Evolutionary conservation across 2,797 vertebrate species (phyloP).

Genomic region (Xenops minutus): DNA sequence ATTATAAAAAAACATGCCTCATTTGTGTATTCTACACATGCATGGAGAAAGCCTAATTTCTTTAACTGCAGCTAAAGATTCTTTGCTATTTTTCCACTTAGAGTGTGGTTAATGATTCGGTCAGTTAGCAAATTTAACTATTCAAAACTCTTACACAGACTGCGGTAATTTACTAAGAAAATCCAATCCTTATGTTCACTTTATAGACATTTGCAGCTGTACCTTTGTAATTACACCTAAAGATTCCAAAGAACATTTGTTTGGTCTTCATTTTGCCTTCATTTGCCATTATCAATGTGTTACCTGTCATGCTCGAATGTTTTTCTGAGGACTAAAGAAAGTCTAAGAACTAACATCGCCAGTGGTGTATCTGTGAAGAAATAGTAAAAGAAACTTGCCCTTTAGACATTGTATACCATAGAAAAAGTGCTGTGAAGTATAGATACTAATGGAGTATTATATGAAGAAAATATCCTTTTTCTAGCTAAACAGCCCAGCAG

Average conservation of each 20-base stretch:
- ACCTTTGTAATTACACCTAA: neutral
- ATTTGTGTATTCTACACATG: fast-evolving
- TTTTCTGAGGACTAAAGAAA: neutral
- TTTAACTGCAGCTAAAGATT: neutral
- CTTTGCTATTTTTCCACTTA: neutral
- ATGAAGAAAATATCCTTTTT: neutral
- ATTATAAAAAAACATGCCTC: neutral
- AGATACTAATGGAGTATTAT: neutral
- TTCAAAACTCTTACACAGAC: neutral
- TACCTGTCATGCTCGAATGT: neutral
- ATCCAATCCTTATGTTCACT: neutral
- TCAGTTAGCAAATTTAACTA: neutral
- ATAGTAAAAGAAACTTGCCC: neutral
- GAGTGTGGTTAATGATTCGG: neutral
- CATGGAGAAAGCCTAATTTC: neutral
- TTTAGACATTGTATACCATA: neutral
- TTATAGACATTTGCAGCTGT: neutral
- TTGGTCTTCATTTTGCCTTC: neutral
- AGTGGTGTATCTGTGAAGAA: neutral
- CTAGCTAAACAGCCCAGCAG: neutral
- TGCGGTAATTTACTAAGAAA: neutral
- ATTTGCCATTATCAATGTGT: neutral
- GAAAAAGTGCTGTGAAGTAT: neutral
- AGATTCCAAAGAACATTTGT: neutral
- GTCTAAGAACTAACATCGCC: neutral